Base-by-base conservation (phyloP, 2,888 invertebrate genomes). In the Drosophila emarginata region DNA sequence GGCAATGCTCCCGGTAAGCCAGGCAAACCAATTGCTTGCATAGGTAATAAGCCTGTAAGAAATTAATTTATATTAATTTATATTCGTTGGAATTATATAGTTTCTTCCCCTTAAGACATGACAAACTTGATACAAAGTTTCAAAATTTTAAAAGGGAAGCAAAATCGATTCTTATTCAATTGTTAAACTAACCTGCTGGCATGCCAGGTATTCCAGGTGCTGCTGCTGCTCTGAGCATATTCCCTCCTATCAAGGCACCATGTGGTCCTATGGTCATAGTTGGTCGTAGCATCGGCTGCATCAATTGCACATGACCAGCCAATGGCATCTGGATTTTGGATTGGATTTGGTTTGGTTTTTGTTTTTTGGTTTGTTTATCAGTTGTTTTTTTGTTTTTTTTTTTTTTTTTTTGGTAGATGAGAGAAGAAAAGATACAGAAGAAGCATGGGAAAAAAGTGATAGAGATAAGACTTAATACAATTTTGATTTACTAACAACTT, bases 281-380 rank as follows among this genome's bases (percentile, higher is more conserved):
- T 59, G 91, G 91, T 62, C 92, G 84, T 81, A 92, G 86, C 86
- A 92, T 89, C 18, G 91, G 92, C 67, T 91, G 92, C 84, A 92
- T 89, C 64, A 92, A 79, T 78, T 90, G 91, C 91, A 92, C 90
- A 74, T 89, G 90, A 36, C 89, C 89, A 45, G 91, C 91, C 71
- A 92, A 74, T 61, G 84, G 90, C 82, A 83, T 88, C 80, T 87
- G 72, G 32, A 37, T 50, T 58, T 40, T 32, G 63, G 45, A 65
- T 72, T 58, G 73, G 56, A 61, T 45, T 45, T 45, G 18, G 14
- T 39, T 45, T 11, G 32, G 32, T 45, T 45, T 9, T 45, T 28
- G 6, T 26, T 53, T 53, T 14, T 14, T 53, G 0, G 9, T 23
- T 21, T 26, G 21, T 18, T 39, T 39, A 12, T 14, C 15, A 5